Evolutionary conservation across 2,888 invertebrate species (phyloP).

Genomic region (Beris chalybata): DNA sequence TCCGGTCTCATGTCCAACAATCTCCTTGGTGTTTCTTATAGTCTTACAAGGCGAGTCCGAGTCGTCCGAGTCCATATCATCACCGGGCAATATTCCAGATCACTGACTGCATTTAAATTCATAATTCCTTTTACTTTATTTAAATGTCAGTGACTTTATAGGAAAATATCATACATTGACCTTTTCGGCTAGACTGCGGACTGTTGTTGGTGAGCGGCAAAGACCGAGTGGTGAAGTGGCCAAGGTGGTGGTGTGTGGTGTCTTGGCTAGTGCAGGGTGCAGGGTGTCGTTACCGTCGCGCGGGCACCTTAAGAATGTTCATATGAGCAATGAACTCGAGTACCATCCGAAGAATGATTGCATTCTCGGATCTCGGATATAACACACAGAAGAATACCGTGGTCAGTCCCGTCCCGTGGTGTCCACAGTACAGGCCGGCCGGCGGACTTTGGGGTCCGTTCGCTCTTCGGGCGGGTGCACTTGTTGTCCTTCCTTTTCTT

Average conservation of each 20-base stretch:
- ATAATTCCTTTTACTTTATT: conserved; percentile 38
- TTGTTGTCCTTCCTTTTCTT: conserved; percentile 34
- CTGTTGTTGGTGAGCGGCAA: conserved; percentile 11
- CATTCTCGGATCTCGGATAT: not conserved
- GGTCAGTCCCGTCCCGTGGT: not conserved
- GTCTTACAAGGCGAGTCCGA: not conserved
- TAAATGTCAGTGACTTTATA: conserved; percentile 39
- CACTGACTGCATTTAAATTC: conserved; percentile 34
- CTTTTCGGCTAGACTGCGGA: conserved; percentile 34
- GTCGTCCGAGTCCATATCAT: conserved; percentile 12
- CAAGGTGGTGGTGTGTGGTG: not conserved
- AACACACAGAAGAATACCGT: not conserved
- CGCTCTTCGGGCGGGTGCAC: conserved; percentile 20
- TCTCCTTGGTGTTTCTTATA: not conserved
- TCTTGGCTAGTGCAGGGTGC: conserved; percentile 8
- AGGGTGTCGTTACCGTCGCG: not conserved
- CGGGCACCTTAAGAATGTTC: conserved; percentile 13
- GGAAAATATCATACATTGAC: conserved; percentile 38
- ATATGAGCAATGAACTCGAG: conserved; percentile 25
- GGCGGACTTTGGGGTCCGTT: conserved; percentile 6
- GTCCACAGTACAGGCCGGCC: not conserved
- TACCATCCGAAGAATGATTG: conserved; percentile 14
- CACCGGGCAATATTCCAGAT: conserved; percentile 5
- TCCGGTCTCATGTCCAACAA: not conserved
- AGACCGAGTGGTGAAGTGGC: not conserved